Evolutionary conservation across 2,797 vertebrate genomes (phyloP).

Genomic region (Ara ararauna): DNA sequence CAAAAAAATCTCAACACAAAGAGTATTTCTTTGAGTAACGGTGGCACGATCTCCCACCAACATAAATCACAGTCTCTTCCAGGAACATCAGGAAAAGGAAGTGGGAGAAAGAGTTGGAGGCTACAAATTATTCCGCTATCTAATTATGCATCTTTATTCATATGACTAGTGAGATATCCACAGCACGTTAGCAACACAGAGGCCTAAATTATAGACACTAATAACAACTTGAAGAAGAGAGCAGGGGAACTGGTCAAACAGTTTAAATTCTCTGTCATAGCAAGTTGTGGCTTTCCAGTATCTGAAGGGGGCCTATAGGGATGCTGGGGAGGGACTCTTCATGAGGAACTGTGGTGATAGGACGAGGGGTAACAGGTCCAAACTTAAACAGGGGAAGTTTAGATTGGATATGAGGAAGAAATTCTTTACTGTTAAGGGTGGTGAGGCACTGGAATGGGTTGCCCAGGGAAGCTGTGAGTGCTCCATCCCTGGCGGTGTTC

Average conservation of each 20-base stretch:
- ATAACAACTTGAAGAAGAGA: conserved; percentile 24
- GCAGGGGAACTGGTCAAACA: not conserved
- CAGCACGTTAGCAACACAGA: conserved; percentile 7
- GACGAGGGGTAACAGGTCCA: too few species aligned
- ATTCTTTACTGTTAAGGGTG: too few species aligned
- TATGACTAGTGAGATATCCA: not conserved
- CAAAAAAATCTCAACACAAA: conserved; percentile 29
- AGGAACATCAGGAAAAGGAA: not conserved
- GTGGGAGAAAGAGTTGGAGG: conserved; percentile 47
- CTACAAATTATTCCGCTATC: conserved; percentile 12
- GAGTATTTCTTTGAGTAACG: conserved; percentile 12
- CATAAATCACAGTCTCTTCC: conserved; percentile 31
- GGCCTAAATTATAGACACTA: conserved; percentile 26
- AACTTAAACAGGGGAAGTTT: too few species aligned
- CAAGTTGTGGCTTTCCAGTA: not conserved
- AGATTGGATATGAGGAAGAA: too few species aligned
- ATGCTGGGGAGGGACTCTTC: too few species aligned
- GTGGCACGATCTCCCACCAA: conserved; percentile 16
- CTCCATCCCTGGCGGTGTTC: too few species aligned
- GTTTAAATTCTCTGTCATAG: conserved; percentile 32
- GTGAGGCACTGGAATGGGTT: too few species aligned
- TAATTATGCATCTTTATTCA: conserved; percentile 48
- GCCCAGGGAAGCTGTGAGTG: too few species aligned
- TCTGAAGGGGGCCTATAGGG: too few species aligned
- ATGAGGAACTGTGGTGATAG: too few species aligned